phyloP scores from a whole-genome alignment of 2,797 vertebrate species.

The Amphiprion clarkii region DNA sequence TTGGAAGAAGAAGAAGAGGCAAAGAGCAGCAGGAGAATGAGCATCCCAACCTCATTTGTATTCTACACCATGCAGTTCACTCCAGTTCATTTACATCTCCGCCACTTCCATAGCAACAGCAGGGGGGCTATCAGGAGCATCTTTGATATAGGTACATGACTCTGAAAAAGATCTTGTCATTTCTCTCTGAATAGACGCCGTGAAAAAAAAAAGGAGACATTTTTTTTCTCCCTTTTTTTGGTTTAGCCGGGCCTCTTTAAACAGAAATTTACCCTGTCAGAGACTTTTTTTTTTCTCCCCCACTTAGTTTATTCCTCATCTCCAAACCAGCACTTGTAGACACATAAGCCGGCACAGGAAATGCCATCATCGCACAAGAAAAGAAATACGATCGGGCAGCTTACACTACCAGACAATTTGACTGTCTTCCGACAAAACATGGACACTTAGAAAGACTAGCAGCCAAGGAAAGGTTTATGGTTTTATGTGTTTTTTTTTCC shows the following conservation, averaged over 20 bases:
- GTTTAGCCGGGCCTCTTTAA: constrained; percentile 68
- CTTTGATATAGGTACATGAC: constrained; percentile 92
- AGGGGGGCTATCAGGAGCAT: constrained; percentile 91
- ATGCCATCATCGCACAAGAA: constrained; percentile 41
- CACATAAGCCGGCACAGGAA: constrained; percentile 50
- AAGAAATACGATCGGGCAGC: constrained; percentile 36
- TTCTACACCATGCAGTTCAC: constrained; percentile 90
- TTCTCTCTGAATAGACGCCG: constrained; percentile 78
- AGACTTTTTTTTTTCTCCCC: constrained; percentile 33
- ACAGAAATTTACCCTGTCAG: constrained; percentile 62
- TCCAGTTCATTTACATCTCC: constrained; percentile 93
- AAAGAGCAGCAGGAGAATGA: constrained; percentile 79
- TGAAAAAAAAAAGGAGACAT: constrained; percentile 39
- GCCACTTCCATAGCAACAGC: constrained; percentile 91
- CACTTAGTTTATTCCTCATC: constrained; percentile 34
- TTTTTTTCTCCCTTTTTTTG: constrained; percentile 32
- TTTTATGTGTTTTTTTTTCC: too few species aligned
- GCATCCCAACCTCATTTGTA: constrained; percentile 90
- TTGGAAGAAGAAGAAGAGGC: constrained; percentile 55
- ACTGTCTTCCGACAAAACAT: constrained; percentile 39
- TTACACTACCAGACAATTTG: constrained; percentile 40
- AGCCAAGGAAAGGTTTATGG: constrained; percentile 24
- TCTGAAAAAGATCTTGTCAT: constrained; percentile 83
- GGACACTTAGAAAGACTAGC: constrained; percentile 22
- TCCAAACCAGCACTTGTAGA: constrained; percentile 36